Base-by-base conservation (phyloP, 2,797 vertebrate genomes). In the Semaprochilodus insignis region DNA sequence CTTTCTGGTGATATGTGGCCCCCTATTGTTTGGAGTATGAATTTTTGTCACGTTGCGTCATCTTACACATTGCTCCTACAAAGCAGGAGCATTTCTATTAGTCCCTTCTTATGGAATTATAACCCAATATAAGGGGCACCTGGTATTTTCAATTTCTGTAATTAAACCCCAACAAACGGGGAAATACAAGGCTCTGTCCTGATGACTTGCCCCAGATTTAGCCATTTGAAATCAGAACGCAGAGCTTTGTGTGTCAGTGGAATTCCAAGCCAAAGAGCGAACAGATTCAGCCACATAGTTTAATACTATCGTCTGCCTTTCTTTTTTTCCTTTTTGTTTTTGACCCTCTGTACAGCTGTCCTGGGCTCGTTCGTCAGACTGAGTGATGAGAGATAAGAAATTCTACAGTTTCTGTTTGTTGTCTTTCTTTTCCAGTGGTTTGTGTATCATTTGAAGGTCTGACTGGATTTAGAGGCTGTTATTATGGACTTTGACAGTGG, bases 251-350 rank as follows among this genome's bases (percentile, higher is more conserved):
- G 6, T 59, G n/a, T 62, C n/a, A 23, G 59, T 23, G 59, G 59
- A 13, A 6, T 23, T 62, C 23, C 25, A n/a, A 23, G 59, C 59
- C n/a, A 25, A 13, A 14, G 14, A 31, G 59, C 0, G 13, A n/a
- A 63, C 60, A 63, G 60, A 27, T 62, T 57, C 70, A 74, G 2
- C 73, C 44, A 44, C 69, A 23, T 66, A 40, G 23, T 54, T 83
- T 4, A 34, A 48, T 72, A 36, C 6, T 40, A 76, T 51, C 6
- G 17, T 59, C 8, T 13, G 25, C 19, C n/a, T 23, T 19, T 59
- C 70, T 67, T 63, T 54, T 4, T 25, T 13, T 27, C 36, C 44
- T 44, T 7, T 67, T 59, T 34, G 40, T 31, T 55, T 25, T 44
- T 54, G 34, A 21, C 34, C 66, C 60, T 19, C 51, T 27, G 23